Conservation (phyloP, 2,113 vertebrate genomes). For the Psammodynastes pulverulentus region DNA sequence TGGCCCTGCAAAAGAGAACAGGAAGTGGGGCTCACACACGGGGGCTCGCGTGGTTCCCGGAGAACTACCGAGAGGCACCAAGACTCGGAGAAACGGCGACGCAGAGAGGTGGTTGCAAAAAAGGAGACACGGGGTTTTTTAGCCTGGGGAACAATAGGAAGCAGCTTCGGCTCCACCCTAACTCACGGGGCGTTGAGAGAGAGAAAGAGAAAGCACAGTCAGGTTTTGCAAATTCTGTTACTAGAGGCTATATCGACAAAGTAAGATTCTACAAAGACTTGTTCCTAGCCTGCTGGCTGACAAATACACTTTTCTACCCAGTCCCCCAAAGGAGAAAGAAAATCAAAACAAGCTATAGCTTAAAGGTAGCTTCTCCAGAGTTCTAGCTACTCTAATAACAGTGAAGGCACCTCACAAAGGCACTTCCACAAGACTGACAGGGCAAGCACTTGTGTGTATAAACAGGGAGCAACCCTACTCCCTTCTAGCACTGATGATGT, state of each 20-base stretch:
- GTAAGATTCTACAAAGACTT: background rate
- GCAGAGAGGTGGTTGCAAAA: background rate
- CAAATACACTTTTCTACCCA: background rate
- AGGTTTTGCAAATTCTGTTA: background rate
- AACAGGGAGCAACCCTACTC: background rate
- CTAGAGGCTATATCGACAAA: background rate
- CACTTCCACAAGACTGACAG: background rate
- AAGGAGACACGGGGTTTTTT: background rate
- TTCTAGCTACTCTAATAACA: background rate
- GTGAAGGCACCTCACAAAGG: background rate
- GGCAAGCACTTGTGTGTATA: background rate
- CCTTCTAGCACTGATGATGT: background rate
- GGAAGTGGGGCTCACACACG: rapidly evolving
- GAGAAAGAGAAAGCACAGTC: background rate
- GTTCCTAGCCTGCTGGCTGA: background rate
- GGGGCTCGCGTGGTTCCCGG: background rate
- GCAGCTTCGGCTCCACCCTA: background rate
- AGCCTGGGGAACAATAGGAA: background rate
- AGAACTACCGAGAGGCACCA: background rate
- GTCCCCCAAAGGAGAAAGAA: background rate
- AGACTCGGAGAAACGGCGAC: background rate
- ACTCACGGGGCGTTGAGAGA: background rate
- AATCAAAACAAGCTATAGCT: background rate
- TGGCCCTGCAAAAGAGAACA: slow-evolving; percentile 7
- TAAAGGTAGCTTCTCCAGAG: background rate